Percentiles rank a stretch among this genome's conserved stretches.
phyloP scores from a whole-genome alignment of 2,797 vertebrate species.

The Sebastes minor region DNA sequence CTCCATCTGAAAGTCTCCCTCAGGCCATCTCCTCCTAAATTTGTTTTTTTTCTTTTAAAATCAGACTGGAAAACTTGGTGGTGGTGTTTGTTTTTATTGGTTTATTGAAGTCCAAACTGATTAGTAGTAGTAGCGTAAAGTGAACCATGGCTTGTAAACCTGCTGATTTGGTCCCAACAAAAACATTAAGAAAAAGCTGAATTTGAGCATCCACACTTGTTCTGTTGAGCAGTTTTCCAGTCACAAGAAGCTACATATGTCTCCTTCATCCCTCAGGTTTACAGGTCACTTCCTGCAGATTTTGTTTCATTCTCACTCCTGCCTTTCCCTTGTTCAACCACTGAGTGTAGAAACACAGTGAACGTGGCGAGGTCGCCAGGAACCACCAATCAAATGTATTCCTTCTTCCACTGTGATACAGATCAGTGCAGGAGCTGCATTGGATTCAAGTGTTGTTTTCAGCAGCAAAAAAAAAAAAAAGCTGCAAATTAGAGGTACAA shows the following conservation, averaged over 20 bases:
- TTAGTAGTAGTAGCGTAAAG: no score
- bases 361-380: background rate
- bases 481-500: background rate
- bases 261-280: background rate
- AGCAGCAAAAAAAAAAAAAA: background rate
- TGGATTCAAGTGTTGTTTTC: no score
- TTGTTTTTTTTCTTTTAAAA: background rate
- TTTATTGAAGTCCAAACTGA: background rate
- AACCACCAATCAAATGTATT: background rate
- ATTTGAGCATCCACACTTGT: background rate
- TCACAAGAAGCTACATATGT: background rate
- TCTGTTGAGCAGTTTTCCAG: background rate
- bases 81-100: background rate
- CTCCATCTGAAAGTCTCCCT: slow-evolving; percentile 17
- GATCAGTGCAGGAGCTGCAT: background rate
- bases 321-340: background rate
- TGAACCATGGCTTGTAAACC: background rate
- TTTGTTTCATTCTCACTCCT: background rate
- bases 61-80: background rate
- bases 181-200: background rate
- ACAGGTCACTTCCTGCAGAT: background rate
- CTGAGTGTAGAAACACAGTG: background rate
- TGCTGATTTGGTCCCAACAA: background rate
- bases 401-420: background rate
- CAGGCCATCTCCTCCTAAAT: background rate